Base-by-base conservation (phyloP, 2,113 vertebrate genomes). In the Larimichthys crocea region DNA sequence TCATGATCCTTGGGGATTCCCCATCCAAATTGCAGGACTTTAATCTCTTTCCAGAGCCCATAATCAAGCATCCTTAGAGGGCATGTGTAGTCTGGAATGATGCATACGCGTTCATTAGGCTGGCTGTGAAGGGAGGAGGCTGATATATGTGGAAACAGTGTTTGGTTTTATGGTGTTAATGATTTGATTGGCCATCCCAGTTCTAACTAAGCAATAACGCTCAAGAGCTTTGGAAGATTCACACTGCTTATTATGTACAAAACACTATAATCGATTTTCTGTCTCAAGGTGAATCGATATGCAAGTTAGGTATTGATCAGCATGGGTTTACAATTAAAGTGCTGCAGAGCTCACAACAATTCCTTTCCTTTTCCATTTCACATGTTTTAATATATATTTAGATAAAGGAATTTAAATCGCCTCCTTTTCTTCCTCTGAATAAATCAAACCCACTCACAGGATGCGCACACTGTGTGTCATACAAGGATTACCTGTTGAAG, bases 271-370 rank as follows among this genome's bases (percentile, higher is more conserved):
- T 72, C 3, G 6, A 84, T 80, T 29, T 40, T 67, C n/a, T 68
- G 42, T 64, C 61, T 56, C 2, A 2, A 52, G 55, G 46, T 20
- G 17, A 76, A 76, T 83, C 64, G 69, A 19, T 59, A 48, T 42
- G 5, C 2, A 50, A 57, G 22, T 65, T 29, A 57, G n/a, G 14
- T 57, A 88, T 83, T 64, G 87, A 89, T 85, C 68, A 42, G 44
- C 1, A 15, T 1, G 4, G 4, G 5, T 46, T 57, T 19, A 6
- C 62, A 71, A 67, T 52, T 31, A 70, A 56, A 62, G 72, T 1
- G 20, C 12, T 35, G n/a, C 14, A 46, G 29, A 26, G 16, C 0
- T 60, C 48, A 40, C 66, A 46, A 55, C 24, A 60, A 29, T 59
- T 19, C 2, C 1, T 52, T 71, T 59, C 31, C 31, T 35, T 35